Base-by-base conservation (phyloP, 2,113 vertebrate species). In the Sapayoa aenigma region DNA sequence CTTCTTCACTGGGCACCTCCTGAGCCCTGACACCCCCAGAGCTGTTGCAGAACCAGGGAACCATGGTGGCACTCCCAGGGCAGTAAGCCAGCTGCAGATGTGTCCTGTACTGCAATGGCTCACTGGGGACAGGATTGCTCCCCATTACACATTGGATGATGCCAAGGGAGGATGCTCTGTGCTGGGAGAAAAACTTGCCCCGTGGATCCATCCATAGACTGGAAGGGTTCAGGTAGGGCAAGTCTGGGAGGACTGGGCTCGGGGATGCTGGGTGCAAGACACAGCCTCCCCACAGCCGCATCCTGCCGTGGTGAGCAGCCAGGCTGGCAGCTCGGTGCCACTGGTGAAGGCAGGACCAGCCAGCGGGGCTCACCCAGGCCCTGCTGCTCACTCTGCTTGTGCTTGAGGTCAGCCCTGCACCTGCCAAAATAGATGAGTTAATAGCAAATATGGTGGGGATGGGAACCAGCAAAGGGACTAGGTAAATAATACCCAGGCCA, bases 351-450 rank as follows among this genome's bases (percentile, higher is more conserved):
- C 74, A 68, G 69, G 39, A 84, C 35, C 72, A 24, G 56, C 63
- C 44, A 7, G 31, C 3, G 2, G n/a, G n/a, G 44, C 53, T 89
- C 74, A 56, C 19, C 91, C 42, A 1, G 59, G 65, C 80, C 49
- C 87, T 87, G 91, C 82, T 27, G 20, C 87, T 66, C n/a, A 2
- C 82, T 93, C 58, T 3, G 25, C 89, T 95, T 46, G 77, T 87
- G 77, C 90, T 90, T 59, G 93, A 95, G 93, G 93, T 96, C 93
- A 96, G 84, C 79, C 67, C 84, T 75, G 86, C 95, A 96, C 96
- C 96, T 97, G 95, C 95, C 95, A 87, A 96, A 95, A 96, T 63
- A 96, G 92, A 96, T 97, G 96, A 97, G 92, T 96, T 96, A 96
- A 96, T 41, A 95, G 94, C 87, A n/a, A 96, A 80, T 79, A 79